A percentile compares a stretch with the other conserved stretches of the same genome.
These are phyloP conservation scores for Plebejus melissa DNA, from an alignment of 2,888 invertebrate genomes.

Conservation along the genomic window DNA sequence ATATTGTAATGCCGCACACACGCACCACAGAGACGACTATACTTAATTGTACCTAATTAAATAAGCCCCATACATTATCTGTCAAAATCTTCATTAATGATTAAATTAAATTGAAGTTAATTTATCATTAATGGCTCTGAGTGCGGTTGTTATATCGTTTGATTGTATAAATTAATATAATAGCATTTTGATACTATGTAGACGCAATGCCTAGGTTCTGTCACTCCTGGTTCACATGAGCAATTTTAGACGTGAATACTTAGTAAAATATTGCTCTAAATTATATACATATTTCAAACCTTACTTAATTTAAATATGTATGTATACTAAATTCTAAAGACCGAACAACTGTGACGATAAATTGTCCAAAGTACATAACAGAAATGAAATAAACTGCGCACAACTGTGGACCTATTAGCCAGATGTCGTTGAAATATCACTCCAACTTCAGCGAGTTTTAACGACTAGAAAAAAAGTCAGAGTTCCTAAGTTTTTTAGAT, in stretches of 20 bases:
- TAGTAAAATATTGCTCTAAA: no score
- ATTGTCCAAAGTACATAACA: neutral
- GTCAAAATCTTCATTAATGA: no score
- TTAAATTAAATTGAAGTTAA: no score
- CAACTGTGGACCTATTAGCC: slow-evolving; percentile 9
- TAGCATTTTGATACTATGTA: no score
- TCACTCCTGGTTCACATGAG: neutral
- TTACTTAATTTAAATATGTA: neutral
- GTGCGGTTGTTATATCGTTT: no score
- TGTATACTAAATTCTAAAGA: neutral
- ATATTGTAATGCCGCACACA: no score
- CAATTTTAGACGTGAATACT: neutral
- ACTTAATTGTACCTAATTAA: neutral
- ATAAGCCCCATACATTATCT: no score
- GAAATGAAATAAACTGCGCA: neutral
- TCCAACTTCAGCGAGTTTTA: neutral
- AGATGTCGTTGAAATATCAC: neutral
- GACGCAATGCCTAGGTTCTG: no score
- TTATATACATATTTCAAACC: no score
- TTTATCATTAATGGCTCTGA: no score
- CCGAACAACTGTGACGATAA: neutral
- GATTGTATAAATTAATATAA: no score
- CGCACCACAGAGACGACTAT: neutral
- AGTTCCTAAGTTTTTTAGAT: neutral
- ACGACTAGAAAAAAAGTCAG: neutral